These are phyloP conservation scores for Tragelaphus oryx DNA, from an alignment of 2,797 vertebrate species.

Conservation along the genomic window DNA sequence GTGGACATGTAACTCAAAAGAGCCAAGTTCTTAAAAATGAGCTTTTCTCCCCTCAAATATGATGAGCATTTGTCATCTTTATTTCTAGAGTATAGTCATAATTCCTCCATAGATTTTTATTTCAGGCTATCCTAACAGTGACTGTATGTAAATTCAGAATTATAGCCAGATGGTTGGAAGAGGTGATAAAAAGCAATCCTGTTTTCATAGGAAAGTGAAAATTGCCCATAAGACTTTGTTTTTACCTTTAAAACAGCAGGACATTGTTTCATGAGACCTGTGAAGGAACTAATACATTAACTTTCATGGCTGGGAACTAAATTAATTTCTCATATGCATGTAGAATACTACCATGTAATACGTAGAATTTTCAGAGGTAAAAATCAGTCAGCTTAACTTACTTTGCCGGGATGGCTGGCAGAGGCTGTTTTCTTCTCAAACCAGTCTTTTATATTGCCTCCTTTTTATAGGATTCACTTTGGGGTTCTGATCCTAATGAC, in stretches of 20 bases:
- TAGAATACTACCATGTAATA: conserved; percentile 2
- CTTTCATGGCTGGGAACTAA: conserved; percentile 53
- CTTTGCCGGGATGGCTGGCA: neutral
- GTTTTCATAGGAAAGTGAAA: conserved; percentile 65
- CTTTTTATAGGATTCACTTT: conserved; percentile 39
- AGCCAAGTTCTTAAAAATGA: conserved; percentile 56
- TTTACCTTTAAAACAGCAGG: conserved; percentile 68
- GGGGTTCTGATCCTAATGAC: conserved; percentile 38
- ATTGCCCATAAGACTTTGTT: conserved; percentile 63
- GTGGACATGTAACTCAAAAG: conserved; percentile 24
- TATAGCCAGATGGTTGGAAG: conserved; percentile 57
- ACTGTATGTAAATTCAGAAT: conserved; percentile 70
- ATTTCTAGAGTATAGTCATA: conserved; percentile 60
- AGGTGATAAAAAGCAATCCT: conserved; percentile 65
- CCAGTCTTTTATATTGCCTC: neutral
- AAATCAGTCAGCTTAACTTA: neutral
- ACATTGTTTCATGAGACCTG: conserved; percentile 60
- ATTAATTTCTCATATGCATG: conserved; percentile 66
- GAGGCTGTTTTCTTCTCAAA: neutral
- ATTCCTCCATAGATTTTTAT: conserved; percentile 64
- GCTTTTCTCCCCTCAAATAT: conserved; percentile 43
- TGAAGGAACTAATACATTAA: conserved; percentile 67
- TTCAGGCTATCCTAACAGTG: conserved; percentile 48
- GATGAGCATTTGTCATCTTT: conserved; percentile 65
- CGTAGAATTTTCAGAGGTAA: conserved; percentile 25